Conservation (phyloP, 2,888 invertebrate genomes). For the Agrotis puta region DNA sequence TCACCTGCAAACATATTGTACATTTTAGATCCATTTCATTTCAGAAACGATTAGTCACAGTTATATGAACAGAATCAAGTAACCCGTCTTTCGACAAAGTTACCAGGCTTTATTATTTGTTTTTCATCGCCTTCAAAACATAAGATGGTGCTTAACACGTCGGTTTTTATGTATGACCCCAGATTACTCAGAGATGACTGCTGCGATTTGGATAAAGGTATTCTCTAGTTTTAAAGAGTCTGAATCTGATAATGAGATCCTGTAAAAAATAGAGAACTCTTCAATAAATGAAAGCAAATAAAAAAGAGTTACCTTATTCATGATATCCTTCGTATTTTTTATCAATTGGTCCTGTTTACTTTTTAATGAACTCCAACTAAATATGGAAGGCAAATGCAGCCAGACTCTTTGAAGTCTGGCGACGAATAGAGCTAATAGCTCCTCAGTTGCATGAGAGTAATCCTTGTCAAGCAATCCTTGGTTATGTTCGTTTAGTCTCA, state of each 20-base stretch:
- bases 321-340: conserved; percentile 26
- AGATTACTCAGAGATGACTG: too few relatives aligned
- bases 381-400: conserved; percentile 24
- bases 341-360: conserved; percentile 30
- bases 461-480: conserved; percentile 3
- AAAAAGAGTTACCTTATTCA: conserved; percentile 16
- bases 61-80: too few relatives aligned
- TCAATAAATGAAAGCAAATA: too few relatives aligned
- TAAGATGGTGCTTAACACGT: too few relatives aligned
- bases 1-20: conserved; percentile 18
- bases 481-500: conserved; percentile 32
- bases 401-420: conserved; percentile 36
- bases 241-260: too few relatives aligned
- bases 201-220: too few relatives aligned
- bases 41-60: too few relatives aligned
- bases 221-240: too few relatives aligned
- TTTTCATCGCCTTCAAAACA: background rate
- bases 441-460: conserved; percentile 24
- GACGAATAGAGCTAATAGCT: background rate
- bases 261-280: too few relatives aligned
- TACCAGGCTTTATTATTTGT: background rate
- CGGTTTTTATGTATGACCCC: too few relatives aligned
- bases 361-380: conserved; percentile 31
- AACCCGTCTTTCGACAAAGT: too few relatives aligned
- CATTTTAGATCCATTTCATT: too few relatives aligned